Evolutionary conservation across 2,113 vertebrate genomes (phyloP).

Genomic region (Serinus canaria): DNA sequence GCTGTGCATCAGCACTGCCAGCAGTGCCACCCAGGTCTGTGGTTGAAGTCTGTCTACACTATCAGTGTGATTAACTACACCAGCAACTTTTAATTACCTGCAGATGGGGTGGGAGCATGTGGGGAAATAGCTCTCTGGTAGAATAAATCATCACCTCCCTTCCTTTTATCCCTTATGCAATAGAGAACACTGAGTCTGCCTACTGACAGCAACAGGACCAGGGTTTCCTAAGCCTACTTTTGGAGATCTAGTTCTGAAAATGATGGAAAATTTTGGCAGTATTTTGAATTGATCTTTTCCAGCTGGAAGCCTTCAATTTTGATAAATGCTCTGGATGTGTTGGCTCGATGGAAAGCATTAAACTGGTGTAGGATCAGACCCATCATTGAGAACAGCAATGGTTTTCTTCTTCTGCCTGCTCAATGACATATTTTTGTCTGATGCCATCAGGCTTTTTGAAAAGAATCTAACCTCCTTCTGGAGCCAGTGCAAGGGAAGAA

Average conservation of each 20-base stretch:
- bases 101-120: not conserved
- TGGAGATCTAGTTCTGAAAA: not conserved
- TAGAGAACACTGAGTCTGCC: not conserved
- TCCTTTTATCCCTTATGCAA: not conserved
- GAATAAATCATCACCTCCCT: not conserved
- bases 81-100: slow-evolving; percentile 22
- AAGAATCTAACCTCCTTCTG: not conserved
- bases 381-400: not conserved
- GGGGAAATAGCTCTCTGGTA: not conserved
- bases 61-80: not conserved
- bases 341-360: not conserved
- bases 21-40: not conserved
- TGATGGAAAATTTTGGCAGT: not conserved
- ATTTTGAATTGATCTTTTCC: not conserved
- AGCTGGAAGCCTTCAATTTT: not conserved
- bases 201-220: not conserved
- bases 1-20: not conserved
- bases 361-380: not conserved
- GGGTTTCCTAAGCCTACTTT: not conserved
- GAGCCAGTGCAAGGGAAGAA: not conserved
- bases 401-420: not conserved
- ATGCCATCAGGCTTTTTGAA: not conserved
- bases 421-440: not conserved
- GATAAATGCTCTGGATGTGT: not conserved
- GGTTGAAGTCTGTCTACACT: not conserved